Percentiles rank a stretch among this genome's conserved stretches.
Evolutionary conservation across 1,140 invertebrate genomes (phyloP).

Genomic region (Trypoxylus dichotomus): DNA sequence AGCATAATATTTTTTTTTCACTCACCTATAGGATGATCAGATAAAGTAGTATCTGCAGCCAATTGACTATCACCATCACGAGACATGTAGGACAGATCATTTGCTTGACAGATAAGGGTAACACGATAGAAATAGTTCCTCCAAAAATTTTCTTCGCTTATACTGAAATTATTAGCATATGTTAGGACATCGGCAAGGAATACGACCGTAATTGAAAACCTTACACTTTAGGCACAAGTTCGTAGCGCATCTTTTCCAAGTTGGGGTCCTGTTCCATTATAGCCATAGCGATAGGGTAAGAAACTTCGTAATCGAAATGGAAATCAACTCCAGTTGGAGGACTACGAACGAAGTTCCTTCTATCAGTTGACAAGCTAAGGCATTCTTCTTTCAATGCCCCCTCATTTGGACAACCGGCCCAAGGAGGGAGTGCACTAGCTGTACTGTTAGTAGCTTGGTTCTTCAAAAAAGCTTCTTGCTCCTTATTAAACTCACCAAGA

Average conservation of each 20-base stretch:
- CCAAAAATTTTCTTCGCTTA: conserved; percentile 98
- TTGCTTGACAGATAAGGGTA: conserved; percentile 95
- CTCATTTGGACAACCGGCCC: conserved; percentile 89
- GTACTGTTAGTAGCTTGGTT: conserved; percentile 73
- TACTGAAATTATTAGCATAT: conserved; percentile 60
- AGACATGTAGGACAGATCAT: conserved; percentile 76
- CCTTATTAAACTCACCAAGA: conserved; percentile 93
- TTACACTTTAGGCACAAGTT: conserved; percentile 97
- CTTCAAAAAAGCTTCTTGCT: conserved; percentile 93
- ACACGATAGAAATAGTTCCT: conserved; percentile 99
- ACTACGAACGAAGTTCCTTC: conserved; percentile 94
- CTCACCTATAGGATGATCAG: conserved; percentile 54
- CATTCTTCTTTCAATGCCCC: conserved; percentile 91
- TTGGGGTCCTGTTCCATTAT: conserved; percentile 94
- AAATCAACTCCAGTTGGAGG: conserved; percentile 95
- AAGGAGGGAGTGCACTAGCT: conserved; percentile 83
- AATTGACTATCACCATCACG: conserved; percentile 55
- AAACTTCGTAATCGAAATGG: conserved; percentile 90
- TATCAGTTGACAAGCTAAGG: conserved; percentile 89
- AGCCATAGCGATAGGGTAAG: conserved; percentile 88
- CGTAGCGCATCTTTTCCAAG: conserved; percentile 97
- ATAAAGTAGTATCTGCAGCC: conserved; percentile 52
- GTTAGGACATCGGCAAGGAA: conserved; percentile 41
- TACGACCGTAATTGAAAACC: conserved; percentile 48
- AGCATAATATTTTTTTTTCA: not conserved